A percentile compares a stretch with the other conserved stretches of the same genome.
phyloP scores from a whole-genome alignment of 2,797 vertebrate genomes.

The Phataginus tricuspis region DNA sequence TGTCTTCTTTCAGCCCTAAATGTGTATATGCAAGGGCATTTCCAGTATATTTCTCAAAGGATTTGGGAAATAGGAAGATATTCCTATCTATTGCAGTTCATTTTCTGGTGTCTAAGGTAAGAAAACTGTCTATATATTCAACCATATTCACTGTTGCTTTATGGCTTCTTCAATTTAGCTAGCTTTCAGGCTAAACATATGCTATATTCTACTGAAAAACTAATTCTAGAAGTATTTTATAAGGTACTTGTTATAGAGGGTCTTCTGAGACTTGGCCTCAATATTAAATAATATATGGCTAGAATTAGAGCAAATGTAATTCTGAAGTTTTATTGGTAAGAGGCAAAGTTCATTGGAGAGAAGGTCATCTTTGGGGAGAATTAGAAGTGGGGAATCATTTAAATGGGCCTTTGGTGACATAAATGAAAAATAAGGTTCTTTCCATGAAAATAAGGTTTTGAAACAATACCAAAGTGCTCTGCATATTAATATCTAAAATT shows the following conservation, averaged over 20 bases:
- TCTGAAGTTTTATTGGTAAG: not conserved
- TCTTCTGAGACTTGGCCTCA: not conserved
- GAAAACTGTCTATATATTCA: not conserved
- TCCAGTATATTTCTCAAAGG: not conserved
- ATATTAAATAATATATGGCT: not conserved
- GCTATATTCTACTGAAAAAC: not conserved
- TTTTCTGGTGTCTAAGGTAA: not conserved
- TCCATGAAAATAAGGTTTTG: slow-evolving; percentile 38
- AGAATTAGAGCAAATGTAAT: not conserved
- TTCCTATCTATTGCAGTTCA: not conserved
- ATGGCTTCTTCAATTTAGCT: not conserved
- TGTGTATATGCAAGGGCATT: fast-evolving
- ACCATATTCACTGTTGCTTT: not conserved
- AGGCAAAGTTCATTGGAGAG: not conserved
- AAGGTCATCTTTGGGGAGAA: not conserved
- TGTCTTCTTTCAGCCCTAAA: not conserved
- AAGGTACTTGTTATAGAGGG: not conserved
- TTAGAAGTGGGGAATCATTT: not conserved
- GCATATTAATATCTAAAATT: slow-evolving; percentile 41
- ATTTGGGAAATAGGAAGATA: not conserved
- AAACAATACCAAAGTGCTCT: not conserved
- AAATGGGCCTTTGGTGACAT: not conserved
- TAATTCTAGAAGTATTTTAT: not conserved
- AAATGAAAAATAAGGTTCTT: slow-evolving; percentile 19
- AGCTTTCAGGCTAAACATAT: not conserved